Base-by-base conservation (phyloP, 2,113 vertebrate species). In the Papio anubis region DNA sequence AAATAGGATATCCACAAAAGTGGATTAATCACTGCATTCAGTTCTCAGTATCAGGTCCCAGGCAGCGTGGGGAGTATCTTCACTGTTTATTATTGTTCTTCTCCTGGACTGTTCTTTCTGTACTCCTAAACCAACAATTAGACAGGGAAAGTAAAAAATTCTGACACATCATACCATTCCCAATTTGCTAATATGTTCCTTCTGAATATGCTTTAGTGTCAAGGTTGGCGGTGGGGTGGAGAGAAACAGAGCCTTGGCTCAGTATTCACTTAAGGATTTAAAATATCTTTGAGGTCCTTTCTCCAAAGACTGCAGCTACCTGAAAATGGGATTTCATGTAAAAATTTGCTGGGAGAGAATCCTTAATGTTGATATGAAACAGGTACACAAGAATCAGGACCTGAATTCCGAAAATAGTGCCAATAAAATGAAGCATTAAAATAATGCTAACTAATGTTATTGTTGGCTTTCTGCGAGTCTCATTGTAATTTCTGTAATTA, bases 401-500 rank as follows among this genome's bases (percentile, higher is more conserved):
- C 81, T 90, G 25, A 83, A 83, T 86, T 88, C 86, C 64, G 8
- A 73, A 25, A 86, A 57, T 2, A 27, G 35, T 17, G 1, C 25
- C 17, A 90, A 38, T 35, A 48, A 21, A 89, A 59, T 55, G 18
- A 82, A 94, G 32, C 84, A 87, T 92, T 68, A 90, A 94, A 88
- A 90, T 76, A 17, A 72, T 93, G 55, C 20, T 83, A 64, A 88
- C 83, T 32, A 14, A 82, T 87, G 68, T 88, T 91, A 2, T 76
- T 73, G 1, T 88, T 64, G 55, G 16, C 68, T 87, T 95, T 90
- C 79, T 78, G 14, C 10, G 93, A 85, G 70, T 61, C 64, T 92
- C 11, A 35, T 43, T 12, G 0, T 73, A 84, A 93, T 88, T 93
- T 92, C 70, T 94, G 2, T 73, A 97, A 88, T 89, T 90, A 82